These are phyloP conservation scores for Petaurus breviceps DNA, from an alignment of 2,113 vertebrate genomes.

Conservation along the genomic window DNA sequence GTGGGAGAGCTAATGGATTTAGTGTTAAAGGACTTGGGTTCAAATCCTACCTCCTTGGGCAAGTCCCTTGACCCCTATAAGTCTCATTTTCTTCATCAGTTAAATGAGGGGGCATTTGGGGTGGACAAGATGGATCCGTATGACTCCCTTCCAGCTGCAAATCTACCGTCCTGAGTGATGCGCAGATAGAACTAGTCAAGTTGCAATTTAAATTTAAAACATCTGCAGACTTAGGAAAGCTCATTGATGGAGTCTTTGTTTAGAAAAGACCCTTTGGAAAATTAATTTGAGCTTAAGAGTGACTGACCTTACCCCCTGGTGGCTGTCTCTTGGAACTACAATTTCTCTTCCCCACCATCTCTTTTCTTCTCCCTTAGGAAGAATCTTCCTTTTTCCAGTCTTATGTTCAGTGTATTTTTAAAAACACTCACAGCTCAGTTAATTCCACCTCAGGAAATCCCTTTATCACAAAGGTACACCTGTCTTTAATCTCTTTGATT, in stretches of 20 bases:
- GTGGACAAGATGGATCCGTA: neutral
- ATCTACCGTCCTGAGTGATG: neutral
- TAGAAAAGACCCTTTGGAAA: neutral
- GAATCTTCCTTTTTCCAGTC: neutral
- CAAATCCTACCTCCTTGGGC: neutral
- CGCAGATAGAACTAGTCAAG: neutral
- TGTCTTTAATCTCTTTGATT: neutral
- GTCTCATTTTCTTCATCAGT: neutral
- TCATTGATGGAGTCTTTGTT: neutral
- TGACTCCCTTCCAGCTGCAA: neutral
- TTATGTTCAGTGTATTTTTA: neutral
- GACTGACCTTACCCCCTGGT: neutral
- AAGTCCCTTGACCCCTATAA: neutral
- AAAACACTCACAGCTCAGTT: neutral
- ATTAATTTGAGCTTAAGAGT: neutral
- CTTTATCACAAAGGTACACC: neutral
- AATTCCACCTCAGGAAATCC: neutral
- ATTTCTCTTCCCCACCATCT: neutral
- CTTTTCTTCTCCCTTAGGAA: neutral
- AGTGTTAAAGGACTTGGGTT: neutral
- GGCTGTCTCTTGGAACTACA: neutral
- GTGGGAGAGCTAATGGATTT: neutral
- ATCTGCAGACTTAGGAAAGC: neutral
- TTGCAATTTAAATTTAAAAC: neutral
- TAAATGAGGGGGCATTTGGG: neutral